These are phyloP conservation scores for Bombus difficillimus DNA, from an alignment of 1,140 invertebrate species.

Conservation along the genomic window DNA sequence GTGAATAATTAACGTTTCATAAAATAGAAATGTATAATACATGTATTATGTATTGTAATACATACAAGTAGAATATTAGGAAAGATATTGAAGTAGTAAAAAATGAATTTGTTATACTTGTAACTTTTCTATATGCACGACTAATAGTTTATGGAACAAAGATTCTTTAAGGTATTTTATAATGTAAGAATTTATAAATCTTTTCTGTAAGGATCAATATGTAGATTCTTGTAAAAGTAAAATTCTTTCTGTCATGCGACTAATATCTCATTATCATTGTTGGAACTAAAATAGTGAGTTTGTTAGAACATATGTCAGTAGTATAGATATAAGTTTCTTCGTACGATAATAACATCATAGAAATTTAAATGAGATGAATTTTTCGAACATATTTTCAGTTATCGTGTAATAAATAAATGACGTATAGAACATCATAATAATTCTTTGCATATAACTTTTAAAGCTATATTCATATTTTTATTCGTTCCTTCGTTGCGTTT, in stretches of 20 bases:
- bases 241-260: no score
- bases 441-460: neutral
- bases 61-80: neutral
- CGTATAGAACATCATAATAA: neutral
- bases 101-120: neutral
- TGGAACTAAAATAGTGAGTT: neutral
- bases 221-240: no score
- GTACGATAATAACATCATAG: neutral
- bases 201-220: no score
- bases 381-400: neutral
- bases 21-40: neutral
- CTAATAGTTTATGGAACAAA: neutral
- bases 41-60: no score
- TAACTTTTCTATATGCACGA: neutral
- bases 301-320: neutral
- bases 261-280: no score
- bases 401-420: neutral
- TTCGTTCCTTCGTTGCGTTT: neutral
- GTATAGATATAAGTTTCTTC: neutral
- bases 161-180: neutral
- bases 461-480: neutral
- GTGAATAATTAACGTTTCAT: neutral
- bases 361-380: neutral
- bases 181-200: neutral
- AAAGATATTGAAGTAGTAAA: neutral